Evolutionary conservation across 2,888 invertebrate genomes (phyloP).

Genomic region (Oscheius sp.): DNA sequence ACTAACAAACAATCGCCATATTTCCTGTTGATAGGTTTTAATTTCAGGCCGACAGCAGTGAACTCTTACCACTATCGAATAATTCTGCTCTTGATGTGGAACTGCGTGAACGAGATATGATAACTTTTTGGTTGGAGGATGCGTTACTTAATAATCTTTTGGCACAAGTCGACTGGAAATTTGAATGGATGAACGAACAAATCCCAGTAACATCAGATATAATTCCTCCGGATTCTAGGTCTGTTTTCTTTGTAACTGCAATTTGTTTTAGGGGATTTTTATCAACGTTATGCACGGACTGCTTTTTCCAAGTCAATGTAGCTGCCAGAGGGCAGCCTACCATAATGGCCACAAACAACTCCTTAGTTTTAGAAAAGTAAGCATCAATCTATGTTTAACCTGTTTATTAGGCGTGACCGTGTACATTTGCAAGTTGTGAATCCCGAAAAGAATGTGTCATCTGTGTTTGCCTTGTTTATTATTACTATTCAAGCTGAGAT

Average conservation of each 20-base stretch:
- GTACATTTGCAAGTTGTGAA: slow-evolving; percentile 68
- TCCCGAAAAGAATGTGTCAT: slow-evolving; percentile 62
- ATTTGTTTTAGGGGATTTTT: slow-evolving; percentile 59
- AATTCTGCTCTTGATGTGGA: slow-evolving; percentile 55
- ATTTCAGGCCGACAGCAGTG: slow-evolving; percentile 9
- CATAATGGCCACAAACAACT: slow-evolving; percentile 62
- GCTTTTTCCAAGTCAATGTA: slow-evolving; percentile 70
- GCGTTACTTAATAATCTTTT: slow-evolving; percentile 68
- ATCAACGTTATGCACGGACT: slow-evolving; percentile 66
- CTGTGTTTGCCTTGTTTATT: slow-evolving; percentile 68
- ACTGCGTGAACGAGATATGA: slow-evolving; percentile 55
- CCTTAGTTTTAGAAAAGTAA: slow-evolving; percentile 66
- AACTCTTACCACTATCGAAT: slow-evolving; percentile 7
- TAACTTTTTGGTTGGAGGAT: slow-evolving; percentile 69
- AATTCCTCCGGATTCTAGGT: slow-evolving; percentile 62
- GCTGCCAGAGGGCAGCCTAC: slow-evolving; percentile 67
- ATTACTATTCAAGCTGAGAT: slow-evolving; percentile 55
- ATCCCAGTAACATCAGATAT: slow-evolving; percentile 66
- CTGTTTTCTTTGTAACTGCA: neutral
- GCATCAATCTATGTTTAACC: slow-evolving; percentile 12
- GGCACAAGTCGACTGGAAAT: slow-evolving; percentile 67
- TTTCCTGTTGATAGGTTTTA: neutral
- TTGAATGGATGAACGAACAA: slow-evolving; percentile 71
- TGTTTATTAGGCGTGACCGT: slow-evolving; percentile 62
- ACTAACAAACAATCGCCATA: too few relatives aligned